Conservation (phyloP, 35 echinoderm and acorn worm genomes). For the Diadema setosum region DNA sequence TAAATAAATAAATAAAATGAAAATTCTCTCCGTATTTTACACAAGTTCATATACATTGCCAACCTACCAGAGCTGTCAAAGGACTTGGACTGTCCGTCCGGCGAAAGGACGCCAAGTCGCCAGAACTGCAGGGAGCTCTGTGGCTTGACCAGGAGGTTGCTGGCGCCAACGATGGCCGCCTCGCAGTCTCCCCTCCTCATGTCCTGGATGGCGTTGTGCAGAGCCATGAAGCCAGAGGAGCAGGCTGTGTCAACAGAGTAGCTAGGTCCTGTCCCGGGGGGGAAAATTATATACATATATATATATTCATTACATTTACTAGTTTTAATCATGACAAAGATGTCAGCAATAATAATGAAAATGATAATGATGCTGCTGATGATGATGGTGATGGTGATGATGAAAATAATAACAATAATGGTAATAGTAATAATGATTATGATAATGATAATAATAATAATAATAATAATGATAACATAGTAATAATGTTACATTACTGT, state of each 20-base stretch:
- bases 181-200: constrained; percentile 70
- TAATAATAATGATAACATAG: no score
- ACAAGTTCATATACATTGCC: no score
- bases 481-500: no score
- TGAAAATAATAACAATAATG: no score
- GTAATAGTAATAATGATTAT: no score
- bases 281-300: background rate
- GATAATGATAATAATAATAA: no score
- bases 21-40: no score
- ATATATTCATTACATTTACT: background rate
- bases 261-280: constrained; percentile 54
- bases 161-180: constrained; percentile 71
- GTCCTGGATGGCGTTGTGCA: constrained; percentile 72
- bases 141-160: constrained; percentile 65
- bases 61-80: constrained; percentile 84
- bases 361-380: no score
- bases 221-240: constrained; percentile 65
- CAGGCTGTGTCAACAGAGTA: constrained; percentile 86
- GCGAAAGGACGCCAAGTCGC: constrained; percentile 69
- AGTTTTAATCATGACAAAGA: no score
- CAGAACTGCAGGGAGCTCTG: constrained; percentile 67
- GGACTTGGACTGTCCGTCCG: constrained; percentile 80
- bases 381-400: no score
- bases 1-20: no score
- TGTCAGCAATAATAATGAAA: no score